A percentile compares a stretch with the other conserved stretches of the same genome.
These are phyloP conservation scores for Selenia dentaria DNA, from an alignment of 2,888 invertebrate species.

Conservation along the genomic window DNA sequence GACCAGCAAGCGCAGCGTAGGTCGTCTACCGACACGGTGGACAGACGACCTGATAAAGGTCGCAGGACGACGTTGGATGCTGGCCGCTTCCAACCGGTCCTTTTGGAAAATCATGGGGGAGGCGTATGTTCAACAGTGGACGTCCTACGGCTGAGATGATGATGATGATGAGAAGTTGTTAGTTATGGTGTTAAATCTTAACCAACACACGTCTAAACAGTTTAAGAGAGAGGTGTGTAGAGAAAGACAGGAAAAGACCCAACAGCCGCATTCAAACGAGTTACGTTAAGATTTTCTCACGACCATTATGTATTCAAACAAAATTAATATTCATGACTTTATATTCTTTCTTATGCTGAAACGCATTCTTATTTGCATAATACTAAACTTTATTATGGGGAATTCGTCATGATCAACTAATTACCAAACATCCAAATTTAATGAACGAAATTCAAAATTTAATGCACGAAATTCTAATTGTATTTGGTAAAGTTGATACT, in stretches of 20 bases:
- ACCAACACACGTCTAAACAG: too few species aligned
- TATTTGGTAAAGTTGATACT: slow-evolving; percentile 4
- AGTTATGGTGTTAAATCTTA: too few species aligned
- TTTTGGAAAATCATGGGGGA: too few species aligned
- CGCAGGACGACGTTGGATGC: too few species aligned
- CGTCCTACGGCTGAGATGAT: too few species aligned
- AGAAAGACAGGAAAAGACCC: slow-evolving; percentile 14
- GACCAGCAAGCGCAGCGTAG: too few species aligned
- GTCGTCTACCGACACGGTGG: too few species aligned
- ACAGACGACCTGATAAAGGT: too few species aligned
- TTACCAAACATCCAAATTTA: slow-evolving; percentile 17
- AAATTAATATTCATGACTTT: slow-evolving; percentile 22
- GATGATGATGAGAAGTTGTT: too few species aligned
- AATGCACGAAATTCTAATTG: slow-evolving; percentile 11
- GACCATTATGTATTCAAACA: slow-evolving; percentile 18
- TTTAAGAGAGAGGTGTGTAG: slow-evolving; percentile 2
- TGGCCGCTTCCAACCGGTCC: too few species aligned
- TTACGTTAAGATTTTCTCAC: slow-evolving; percentile 17
- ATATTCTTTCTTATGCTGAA: slow-evolving; percentile 25
- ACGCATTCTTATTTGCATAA: slow-evolving; percentile 16
- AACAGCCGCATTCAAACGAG: neutral
- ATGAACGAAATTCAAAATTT: slow-evolving; percentile 14
- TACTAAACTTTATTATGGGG: slow-evolving; percentile 14
- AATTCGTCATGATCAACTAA: slow-evolving; percentile 18
- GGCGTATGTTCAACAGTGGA: too few species aligned